Percentiles rank a stretch among this genome's conserved stretches.
Evolutionary conservation across 2,797 vertebrate species (phyloP).

Genomic region (Phataginus tetradactyla): DNA sequence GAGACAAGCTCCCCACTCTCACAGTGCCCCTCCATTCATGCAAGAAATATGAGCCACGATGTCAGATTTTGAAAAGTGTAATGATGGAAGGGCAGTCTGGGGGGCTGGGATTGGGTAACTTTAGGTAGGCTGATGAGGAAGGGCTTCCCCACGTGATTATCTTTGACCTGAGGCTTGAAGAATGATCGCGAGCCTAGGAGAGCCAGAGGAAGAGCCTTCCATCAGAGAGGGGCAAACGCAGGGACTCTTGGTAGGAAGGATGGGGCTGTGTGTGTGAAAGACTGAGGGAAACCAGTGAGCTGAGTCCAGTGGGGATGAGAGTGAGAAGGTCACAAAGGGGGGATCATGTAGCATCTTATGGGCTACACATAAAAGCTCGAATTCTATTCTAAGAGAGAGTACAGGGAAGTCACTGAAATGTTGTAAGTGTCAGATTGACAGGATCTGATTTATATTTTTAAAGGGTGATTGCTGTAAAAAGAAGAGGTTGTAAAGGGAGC

Average conservation of each 20-base stretch:
- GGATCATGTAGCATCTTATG: fast-evolving
- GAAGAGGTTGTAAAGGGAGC: background rate
- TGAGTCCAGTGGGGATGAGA: too few species aligned
- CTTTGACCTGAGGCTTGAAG: background rate
- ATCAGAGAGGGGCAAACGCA: background rate
- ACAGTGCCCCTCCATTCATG: background rate
- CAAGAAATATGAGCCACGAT: background rate
- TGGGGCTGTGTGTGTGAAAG: background rate
- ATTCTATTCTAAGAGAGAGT: background rate
- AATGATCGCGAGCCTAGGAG: background rate
- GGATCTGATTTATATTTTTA: background rate
- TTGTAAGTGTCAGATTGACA: background rate
- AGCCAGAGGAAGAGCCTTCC: background rate
- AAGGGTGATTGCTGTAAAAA: background rate
- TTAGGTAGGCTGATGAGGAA: background rate
- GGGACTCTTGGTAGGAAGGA: background rate
- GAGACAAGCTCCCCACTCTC: background rate
- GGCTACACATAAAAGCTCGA: background rate
- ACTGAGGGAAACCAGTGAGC: background rate
- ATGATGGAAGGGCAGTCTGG: background rate
- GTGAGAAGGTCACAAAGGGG: background rate
- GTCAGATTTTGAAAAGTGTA: background rate
- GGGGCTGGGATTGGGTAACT: background rate
- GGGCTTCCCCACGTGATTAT: background rate
- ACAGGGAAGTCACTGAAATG: background rate